A percentile compares a stretch with the other conserved stretches of the same genome.
Conservation (phyloP, 2,797 vertebrate species). For the Sylvia borin region DNA sequence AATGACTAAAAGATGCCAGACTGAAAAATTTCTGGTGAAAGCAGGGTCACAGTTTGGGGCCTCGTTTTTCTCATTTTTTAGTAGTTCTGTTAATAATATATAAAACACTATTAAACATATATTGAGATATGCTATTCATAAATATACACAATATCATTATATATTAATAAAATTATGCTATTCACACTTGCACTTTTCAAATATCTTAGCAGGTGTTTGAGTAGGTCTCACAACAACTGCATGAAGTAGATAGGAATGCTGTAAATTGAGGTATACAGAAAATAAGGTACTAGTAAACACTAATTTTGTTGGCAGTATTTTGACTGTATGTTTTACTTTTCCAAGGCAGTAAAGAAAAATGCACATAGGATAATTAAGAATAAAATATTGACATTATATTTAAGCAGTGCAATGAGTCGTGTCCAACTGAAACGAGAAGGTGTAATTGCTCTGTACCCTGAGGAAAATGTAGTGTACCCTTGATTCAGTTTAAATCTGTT, state of each 20-base stretch:
- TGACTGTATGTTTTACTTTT: background rate
- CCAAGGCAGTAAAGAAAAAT: background rate
- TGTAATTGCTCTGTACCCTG: background rate
- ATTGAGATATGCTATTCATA: background rate
- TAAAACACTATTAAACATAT: background rate
- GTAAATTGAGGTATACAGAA: background rate
- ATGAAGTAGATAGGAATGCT: background rate
- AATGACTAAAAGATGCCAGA: background rate
- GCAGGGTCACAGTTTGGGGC: background rate
- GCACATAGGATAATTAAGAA: background rate
- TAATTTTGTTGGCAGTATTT: background rate
- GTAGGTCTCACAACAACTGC: background rate
- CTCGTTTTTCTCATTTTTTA: background rate
- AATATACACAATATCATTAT: background rate
- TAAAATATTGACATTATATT: background rate
- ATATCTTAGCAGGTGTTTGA: background rate
- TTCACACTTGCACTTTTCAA: background rate
- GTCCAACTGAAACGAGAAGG: background rate
- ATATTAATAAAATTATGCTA: background rate
- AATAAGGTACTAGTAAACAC: background rate
- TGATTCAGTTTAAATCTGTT: background rate
- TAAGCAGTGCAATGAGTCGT: background rate
- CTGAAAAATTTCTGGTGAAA: background rate
- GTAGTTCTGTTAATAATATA: background rate
- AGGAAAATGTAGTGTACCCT: background rate